These are phyloP conservation scores for Lymantria dispar DNA, from an alignment of 2,888 invertebrate genomes.

Conservation along the genomic window DNA sequence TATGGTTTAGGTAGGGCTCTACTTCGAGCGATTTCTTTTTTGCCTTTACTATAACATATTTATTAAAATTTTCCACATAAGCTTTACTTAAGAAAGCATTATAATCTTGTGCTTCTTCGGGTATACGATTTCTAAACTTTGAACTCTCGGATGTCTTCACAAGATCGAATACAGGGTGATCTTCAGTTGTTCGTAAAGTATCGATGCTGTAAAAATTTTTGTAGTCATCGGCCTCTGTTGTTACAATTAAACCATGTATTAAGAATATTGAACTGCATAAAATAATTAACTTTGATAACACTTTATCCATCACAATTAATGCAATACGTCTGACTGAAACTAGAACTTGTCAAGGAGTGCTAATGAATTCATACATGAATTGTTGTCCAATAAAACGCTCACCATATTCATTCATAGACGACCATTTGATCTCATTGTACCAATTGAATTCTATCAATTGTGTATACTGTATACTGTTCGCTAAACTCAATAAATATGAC, in stretches of 20 bases:
- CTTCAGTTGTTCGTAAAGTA: slow-evolving; percentile 20
- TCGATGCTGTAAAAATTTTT: slow-evolving; percentile 34
- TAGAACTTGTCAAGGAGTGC: slow-evolving; percentile 19
- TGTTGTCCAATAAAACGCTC: slow-evolving; percentile 26
- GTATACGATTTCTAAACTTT: slow-evolving; percentile 26
- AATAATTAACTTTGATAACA: slow-evolving; percentile 10
- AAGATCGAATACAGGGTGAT: slow-evolving; percentile 23
- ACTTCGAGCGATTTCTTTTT: slow-evolving; percentile 35
- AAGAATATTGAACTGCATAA: slow-evolving; percentile 14
- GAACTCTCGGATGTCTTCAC: slow-evolving; percentile 24
- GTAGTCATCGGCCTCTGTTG: slow-evolving; percentile 15
- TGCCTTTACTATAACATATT: slow-evolving; percentile 40
- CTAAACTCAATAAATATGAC: not conserved
- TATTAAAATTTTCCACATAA: slow-evolving; percentile 15
- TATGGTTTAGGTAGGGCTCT: slow-evolving; percentile 18
- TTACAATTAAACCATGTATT: slow-evolving; percentile 23
- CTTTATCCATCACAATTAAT: slow-evolving; percentile 19
- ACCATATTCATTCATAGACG: slow-evolving; percentile 30
- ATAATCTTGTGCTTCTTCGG: slow-evolving; percentile 22
- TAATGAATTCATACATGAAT: slow-evolving; percentile 21
- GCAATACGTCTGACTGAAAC: slow-evolving; percentile 18
- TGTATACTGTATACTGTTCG: not conserved
- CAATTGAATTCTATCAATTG: slow-evolving; percentile 50
- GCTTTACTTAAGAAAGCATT: slow-evolving; percentile 14
- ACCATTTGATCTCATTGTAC: slow-evolving; percentile 50